Evolutionary conservation across 2,888 invertebrate genomes (phyloP), one percentile per base, ranked within the genome.

Genomic region (Andrena minutula): DNA sequence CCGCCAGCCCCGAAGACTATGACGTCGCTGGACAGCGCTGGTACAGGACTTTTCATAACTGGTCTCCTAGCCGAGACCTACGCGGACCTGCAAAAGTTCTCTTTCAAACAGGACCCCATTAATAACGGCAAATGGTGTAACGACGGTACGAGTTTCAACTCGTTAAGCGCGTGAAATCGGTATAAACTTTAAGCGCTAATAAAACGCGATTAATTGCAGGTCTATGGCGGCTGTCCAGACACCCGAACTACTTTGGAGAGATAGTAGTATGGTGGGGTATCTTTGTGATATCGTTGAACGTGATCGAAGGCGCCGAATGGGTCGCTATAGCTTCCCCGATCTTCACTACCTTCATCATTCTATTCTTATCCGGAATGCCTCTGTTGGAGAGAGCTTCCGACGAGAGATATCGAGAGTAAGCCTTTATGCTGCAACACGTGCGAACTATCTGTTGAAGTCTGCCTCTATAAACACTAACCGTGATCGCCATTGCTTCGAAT

Each of bases 201-300:
- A 5, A 41, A 16, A 41, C 4, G 12, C 41, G 41, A 41, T 71
- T 32, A 26, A 30, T 88, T 88, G 8, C 89, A 95, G 96, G 98
- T 2, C 94, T 98, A 10, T 99, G 98, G 98, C 96, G 97, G 53
- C 94, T 98, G 60, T 98, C 98, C 0, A 95, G 99, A 81, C 98
- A 99, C 94, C 99, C 99, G 0, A 99, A 99, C 93, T 99, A 98
- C 93, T 98, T 99, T 92, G 99, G 99, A 0, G 99, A 99, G 94
- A 97, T 98, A 12, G 95, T 98, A 0, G 95, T 99, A 20, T 98
- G 99, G 98, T 97, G 98, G 97, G 98, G 99, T 3, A 97, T 98
- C 89, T 98, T 98, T 92, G 96, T 97, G 70, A 97, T 98, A 93
- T 97, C 98, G 0, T 94, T 98, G 49, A 98, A 98, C 92, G 97